Percentiles rank a stretch among this genome's conserved stretches.
phyloP scores from a whole-genome alignment of 2,797 vertebrate genomes.

The Spinus olivaceus region DNA sequence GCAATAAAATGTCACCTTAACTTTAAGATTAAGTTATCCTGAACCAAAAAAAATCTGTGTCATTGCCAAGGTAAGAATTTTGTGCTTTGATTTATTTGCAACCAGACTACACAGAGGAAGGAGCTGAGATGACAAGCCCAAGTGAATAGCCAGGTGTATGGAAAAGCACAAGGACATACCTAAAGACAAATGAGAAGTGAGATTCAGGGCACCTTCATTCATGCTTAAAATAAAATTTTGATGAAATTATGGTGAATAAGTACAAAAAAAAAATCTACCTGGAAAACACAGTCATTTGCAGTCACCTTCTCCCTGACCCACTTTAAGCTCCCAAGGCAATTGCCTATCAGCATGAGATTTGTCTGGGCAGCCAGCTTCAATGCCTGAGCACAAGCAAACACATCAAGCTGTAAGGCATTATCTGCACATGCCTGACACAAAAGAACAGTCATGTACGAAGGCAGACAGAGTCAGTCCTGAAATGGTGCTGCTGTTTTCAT shows the following conservation, averaged over 20 bases:
- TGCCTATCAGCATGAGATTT: background rate
- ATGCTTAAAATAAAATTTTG: slow-evolving; percentile 11
- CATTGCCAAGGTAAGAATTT: background rate
- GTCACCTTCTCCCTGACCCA: background rate
- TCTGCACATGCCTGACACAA: background rate
- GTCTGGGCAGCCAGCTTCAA: background rate
- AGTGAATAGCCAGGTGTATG: background rate
- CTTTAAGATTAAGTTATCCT: background rate
- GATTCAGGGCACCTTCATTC: background rate
- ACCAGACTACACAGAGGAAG: background rate
- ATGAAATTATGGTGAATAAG: background rate
- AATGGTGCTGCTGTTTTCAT: background rate
- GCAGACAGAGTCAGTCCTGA: background rate
- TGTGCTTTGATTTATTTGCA: background rate
- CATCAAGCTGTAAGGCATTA: background rate
- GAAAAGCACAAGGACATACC: background rate
- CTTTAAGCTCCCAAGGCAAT: background rate
- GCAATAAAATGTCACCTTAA: background rate
- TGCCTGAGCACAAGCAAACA: background rate
- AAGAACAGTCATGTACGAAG: background rate
- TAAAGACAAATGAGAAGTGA: slow-evolving; percentile 1
- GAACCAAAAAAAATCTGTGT: background rate
- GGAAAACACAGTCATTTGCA: background rate
- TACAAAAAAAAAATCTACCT: background rate
- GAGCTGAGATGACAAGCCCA: background rate